phyloP scores from a whole-genome alignment of 1,140 invertebrate species.

The Trachelipus rathkii region DNA sequence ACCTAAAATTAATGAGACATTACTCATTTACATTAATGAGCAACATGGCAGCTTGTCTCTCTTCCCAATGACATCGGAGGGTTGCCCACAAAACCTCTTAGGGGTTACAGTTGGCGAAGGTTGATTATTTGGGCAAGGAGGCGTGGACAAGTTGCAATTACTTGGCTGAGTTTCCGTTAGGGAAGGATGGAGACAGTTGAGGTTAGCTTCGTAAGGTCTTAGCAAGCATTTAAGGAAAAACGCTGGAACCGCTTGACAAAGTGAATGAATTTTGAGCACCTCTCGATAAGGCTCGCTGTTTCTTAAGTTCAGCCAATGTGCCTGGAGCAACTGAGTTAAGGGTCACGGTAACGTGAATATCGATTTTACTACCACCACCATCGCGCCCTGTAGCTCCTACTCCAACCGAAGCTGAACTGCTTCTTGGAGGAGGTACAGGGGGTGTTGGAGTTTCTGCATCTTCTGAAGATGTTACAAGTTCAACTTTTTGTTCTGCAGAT shows the following conservation, averaged over 20 bases:
- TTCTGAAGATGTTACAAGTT: not conserved
- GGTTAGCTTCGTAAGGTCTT: conserved; percentile 26
- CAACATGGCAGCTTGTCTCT: conserved; percentile 39
- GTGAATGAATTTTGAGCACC: conserved; percentile 40
- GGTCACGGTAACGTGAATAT: conserved; percentile 73
- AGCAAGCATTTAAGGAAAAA: conserved; percentile 26
- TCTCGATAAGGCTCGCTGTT: conserved; percentile 74
- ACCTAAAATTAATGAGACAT: too few relatives aligned
- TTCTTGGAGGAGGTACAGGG: conserved; percentile 34
- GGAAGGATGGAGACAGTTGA: conserved; percentile 20
- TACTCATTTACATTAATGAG: conserved; percentile 27
- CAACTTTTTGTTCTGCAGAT: not conserved
- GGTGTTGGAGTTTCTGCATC: conserved; percentile 18
- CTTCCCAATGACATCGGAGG: conserved; percentile 37
- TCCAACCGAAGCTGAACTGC: conserved; percentile 42
- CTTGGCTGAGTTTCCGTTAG: conserved; percentile 32
- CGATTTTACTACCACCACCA: conserved; percentile 80
- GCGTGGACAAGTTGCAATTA: conserved; percentile 28
- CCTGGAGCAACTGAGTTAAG: conserved; percentile 54
- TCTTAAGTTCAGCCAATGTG: conserved; percentile 83
- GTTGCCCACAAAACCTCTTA: conserved; percentile 35
- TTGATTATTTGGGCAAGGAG: conserved; percentile 9
- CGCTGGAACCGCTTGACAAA: conserved; percentile 31
- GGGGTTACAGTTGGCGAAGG: conserved; percentile 33
- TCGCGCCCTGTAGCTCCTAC: conserved; percentile 55